Evolutionary conservation across 2,797 vertebrate species (phyloP).

Genomic region (Linurgus olivaceus): DNA sequence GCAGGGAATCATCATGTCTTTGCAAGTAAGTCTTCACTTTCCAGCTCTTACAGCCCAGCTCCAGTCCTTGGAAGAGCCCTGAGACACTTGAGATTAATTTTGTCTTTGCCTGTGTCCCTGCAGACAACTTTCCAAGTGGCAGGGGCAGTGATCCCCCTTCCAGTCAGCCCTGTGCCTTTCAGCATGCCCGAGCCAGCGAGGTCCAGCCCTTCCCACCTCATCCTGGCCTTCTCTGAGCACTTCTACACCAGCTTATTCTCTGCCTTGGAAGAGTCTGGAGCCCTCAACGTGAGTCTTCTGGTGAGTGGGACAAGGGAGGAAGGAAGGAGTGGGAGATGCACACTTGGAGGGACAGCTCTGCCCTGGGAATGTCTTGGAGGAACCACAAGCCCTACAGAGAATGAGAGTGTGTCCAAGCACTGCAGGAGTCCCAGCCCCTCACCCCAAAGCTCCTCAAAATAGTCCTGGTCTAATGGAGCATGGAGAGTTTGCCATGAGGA

Average conservation of each 20-base stretch:
- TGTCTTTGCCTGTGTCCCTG: not conserved
- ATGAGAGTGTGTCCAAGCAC: not conserved
- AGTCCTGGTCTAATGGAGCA: not conserved
- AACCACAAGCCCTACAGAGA: fast-evolving
- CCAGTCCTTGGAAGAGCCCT: not conserved
- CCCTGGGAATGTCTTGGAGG: not conserved
- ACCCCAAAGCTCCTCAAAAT: fast-evolving
- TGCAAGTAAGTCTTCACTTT: not conserved
- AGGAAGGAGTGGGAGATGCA: not conserved
- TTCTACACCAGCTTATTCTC: slow-evolving; percentile 47
- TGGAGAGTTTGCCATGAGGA: not conserved
- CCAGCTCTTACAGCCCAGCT: not conserved
- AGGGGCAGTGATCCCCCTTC: not conserved
- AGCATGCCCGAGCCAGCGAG: not conserved
- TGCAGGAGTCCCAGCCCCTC: fast-evolving
- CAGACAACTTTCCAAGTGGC: slow-evolving; percentile 38
- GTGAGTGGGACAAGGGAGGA: not conserved
- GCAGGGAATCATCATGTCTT: slow-evolving; percentile 42
- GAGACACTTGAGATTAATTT: not conserved
- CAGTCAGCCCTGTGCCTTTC: slow-evolving; percentile 10
- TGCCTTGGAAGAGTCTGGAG: slow-evolving; percentile 2
- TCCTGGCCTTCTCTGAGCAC: slow-evolving; percentile 17
- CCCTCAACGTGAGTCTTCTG: slow-evolving; percentile 40
- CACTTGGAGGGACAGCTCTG: not conserved
- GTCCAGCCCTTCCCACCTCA: slow-evolving; percentile 24